Percentiles rank a stretch among this genome's conserved stretches.
These are phyloP conservation scores for Lagenorhynchus albirostris DNA, from an alignment of 2,113 vertebrate species.

Conservation along the genomic window DNA sequence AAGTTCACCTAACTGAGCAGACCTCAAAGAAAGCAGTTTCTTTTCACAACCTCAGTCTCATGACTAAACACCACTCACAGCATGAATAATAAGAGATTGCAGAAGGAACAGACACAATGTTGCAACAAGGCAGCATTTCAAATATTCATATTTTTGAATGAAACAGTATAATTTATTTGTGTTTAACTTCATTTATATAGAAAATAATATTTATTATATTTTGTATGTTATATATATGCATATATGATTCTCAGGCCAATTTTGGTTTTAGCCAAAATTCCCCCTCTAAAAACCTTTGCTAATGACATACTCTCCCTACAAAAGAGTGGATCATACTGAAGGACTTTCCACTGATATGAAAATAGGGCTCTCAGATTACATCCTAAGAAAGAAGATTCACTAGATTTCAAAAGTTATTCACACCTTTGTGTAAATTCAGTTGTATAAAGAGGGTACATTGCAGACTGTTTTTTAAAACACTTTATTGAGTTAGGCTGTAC, in stretches of 20 bases:
- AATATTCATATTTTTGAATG: not conserved
- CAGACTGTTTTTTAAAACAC: not conserved
- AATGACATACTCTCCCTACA: not conserved
- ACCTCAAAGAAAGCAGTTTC: not conserved
- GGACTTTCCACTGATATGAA: not conserved
- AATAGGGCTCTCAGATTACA: not conserved
- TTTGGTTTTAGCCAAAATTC: not conserved
- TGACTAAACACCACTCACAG: not conserved
- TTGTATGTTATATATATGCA: too few species aligned
- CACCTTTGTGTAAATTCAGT: too few species aligned
- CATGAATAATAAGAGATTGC: fast-evolving
- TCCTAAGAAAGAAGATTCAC: not conserved
- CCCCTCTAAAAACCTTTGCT: not conserved
- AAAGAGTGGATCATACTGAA: not conserved
- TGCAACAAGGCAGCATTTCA: not conserved
- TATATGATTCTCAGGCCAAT: not conserved
- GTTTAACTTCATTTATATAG: not conserved
- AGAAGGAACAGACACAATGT: not conserved
- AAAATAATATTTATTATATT: not conserved
- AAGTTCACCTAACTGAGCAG: not conserved
- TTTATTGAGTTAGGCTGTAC: not conserved
- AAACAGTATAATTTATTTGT: not conserved
- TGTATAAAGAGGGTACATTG: not conserved
- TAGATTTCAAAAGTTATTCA: not conserved
- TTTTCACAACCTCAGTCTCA: fast-evolving